Percentiles rank a stretch among this genome's conserved stretches.
phyloP scores from a whole-genome alignment of 2,888 invertebrate genomes.

The Griposia aprilina region DNA sequence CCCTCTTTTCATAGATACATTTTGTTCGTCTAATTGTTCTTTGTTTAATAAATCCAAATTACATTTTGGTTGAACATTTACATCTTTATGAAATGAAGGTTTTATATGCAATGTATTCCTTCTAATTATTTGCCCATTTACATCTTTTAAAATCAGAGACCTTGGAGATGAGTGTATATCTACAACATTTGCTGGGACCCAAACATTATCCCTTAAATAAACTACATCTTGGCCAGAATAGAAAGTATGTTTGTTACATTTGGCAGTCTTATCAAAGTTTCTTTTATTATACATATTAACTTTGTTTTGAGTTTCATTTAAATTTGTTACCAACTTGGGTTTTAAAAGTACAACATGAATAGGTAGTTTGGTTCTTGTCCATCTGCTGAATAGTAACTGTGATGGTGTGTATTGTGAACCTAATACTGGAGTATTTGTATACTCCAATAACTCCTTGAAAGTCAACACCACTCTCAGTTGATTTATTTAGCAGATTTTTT shows the following conservation, averaged over 20 bases:
- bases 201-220: background rate
- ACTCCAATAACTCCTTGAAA: background rate
- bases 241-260: background rate
- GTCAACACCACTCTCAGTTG: background rate
- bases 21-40: no score
- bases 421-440: background rate
- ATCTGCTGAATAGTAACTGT: background rate
- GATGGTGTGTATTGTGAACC: slow-evolving; percentile 3
- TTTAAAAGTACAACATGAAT: background rate
- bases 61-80: no score
- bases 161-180: background rate
- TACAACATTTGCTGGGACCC: background rate
- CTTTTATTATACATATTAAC: background rate
- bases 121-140: no score
- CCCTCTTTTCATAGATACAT: no score
- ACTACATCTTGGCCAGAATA: background rate
- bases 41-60: no score
- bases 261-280: background rate
- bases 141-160: no score
- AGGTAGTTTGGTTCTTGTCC: background rate
- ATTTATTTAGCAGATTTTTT: background rate
- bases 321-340: background rate
- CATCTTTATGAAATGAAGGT: no score
- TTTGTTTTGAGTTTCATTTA: background rate
- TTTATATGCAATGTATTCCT: no score